Base-by-base conservation (phyloP, 2,797 vertebrate genomes). In the Tadarida brasiliensis region DNA sequence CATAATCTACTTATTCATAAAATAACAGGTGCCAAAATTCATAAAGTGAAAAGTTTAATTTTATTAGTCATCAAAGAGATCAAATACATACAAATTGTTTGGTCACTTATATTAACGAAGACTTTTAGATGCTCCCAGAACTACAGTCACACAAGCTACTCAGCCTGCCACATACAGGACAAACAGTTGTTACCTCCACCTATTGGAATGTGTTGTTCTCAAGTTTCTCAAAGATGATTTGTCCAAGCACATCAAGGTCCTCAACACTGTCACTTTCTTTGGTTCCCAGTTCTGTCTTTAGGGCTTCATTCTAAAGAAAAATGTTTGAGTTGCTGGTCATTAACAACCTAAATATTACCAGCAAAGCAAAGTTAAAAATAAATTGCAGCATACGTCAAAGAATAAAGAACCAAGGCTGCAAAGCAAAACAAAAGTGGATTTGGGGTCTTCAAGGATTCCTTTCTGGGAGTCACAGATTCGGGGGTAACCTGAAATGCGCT, bases 191-290 rank as follows among this genome's bases (percentile, higher is more conserved):
- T 49, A 22, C 11, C 80, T 77, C 11, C 4, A 0, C 33, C 19
- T 39, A 51, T 26, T 54, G 11, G 5, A 70, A 74, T 56, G 16
- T 44, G 22, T 57, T 81, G 44, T 49, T 83, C 30, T 49, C 54
- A 80, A 1, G 77, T 71, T 87, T 87, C 67, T 76, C 24, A 84
- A 81, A 65, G 14, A 22, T 54, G 19, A 65, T 57, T 68, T 73
- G 22, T 73, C 57, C 78, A 90, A 87, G 44, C 35, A 4, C 35
- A 81, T 26, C 28, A 15, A 33, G 81, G 93, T 70, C 12, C 44
- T 80, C 82, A 88, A 63, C 49, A 71, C 2, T 22, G 2, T 89
- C 67, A 44, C 63, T 94, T 84, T 77, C 30, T 81, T 92, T 88
- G n/a, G 15, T 14, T 85, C 24, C 24, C 2, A 6, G 22, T 0